Evolutionary conservation across 1,140 invertebrate species (phyloP).

Genomic region (Aphidius ervi): DNA sequence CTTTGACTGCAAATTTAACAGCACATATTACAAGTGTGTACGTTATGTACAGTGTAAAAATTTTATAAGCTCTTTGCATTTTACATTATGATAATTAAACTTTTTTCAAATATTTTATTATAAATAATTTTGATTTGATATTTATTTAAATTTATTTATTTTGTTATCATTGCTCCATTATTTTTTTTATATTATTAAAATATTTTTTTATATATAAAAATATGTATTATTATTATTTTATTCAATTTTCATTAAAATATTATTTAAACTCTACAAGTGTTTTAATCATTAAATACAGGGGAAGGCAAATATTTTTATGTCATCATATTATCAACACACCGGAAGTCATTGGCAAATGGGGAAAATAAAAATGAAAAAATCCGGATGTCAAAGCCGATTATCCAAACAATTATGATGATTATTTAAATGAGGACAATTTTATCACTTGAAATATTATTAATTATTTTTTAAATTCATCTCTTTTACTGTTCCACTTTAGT

Average conservation of each 20-base stretch:
- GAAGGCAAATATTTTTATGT: no score
- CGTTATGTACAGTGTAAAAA: constrained; percentile 21
- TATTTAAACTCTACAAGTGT: no score
- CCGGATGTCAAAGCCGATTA: no score
- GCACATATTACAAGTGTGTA: constrained; percentile 21
- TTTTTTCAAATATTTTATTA: neutral
- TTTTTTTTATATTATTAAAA: constrained; percentile 16
- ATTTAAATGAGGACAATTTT: no score
- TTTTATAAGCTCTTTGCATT: constrained; percentile 23
- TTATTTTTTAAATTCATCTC: neutral
- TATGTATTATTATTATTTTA: no score
- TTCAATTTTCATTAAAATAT: no score
- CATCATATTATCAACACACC: no score
- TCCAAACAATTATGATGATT: no score
- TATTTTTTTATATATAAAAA: no score
- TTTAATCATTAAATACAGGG: no score
- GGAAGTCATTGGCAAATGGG: no score
- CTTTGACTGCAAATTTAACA: constrained; percentile 18
- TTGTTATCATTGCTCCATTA: neutral
- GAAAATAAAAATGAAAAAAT: no score
- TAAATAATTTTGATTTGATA: constrained; percentile 14
- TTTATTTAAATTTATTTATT: neutral
- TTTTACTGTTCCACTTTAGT: neutral
- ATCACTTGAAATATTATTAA: neutral
- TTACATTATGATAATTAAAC: constrained; percentile 4